Base-by-base conservation (phyloP, 2,113 vertebrate species). In the Mustelus asterias region DNA sequence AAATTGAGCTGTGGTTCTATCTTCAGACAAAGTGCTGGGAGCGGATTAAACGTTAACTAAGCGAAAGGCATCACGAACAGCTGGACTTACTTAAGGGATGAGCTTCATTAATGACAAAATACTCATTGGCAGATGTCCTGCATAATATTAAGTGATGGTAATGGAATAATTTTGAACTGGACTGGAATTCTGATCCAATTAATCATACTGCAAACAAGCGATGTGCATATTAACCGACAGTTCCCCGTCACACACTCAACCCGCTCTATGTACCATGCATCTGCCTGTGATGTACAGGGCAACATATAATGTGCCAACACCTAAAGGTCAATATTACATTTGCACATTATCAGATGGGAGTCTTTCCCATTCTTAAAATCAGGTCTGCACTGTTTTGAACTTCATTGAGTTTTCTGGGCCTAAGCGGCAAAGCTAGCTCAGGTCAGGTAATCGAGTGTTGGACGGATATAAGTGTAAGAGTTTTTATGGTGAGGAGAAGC, bases 151-250 rank as follows among this genome's bases (percentile, higher is more conserved):
- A 95, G 69, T 54, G 94, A 72, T 54, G 94, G 69, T 72, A 95
- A 95, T 95, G 94, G 94, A 95, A 95, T 95, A 95, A 95, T 95
- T 95, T 70, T 72, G 67, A 41, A 95, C 94, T 95, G 94, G 94
- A 93, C 69, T 95, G 44, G 94, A 95, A 95, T 95, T 95, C 94
- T 95, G 94, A 95, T 95, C 94, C 69, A 95, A 95, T 95, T 95
- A 95, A 95, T 95, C 94, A 95, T 76, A 95, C 41, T 95, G 69
- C 69, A 70, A 95, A 95, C 94, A 95, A 93, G 67, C 44, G 48
- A 48, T 54, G 44, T 54, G 94, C 94, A 76, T 72, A 54, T 76
- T 95, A 67, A 29, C 65, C 72, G 94, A 70, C 93, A 72, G 93
- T 41, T 65, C 14, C 48, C 86, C 86, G 44, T 44, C 10, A 20